Percentiles rank a stretch among this genome's conserved stretches.
Conservation (phyloP, 2,888 invertebrate genomes). For the Alloscopus bannaensis region DNA sequence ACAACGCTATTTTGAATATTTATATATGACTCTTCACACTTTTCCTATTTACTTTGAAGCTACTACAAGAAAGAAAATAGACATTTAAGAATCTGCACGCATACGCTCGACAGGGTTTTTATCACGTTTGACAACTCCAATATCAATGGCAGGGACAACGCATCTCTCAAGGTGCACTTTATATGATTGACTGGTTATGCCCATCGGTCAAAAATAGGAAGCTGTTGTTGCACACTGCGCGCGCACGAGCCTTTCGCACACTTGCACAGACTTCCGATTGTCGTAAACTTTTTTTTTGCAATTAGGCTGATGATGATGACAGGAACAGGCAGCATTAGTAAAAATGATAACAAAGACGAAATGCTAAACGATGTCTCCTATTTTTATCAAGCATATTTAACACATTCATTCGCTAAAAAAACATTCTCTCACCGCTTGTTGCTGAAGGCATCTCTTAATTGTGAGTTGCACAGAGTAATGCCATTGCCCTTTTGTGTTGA, state of each 20-base stretch:
- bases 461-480: background rate
- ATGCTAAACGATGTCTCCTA: background rate
- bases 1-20: too few relatives aligned
- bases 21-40: too few relatives aligned
- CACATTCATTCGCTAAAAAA: too few relatives aligned
- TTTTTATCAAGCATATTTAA: too few relatives aligned
- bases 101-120: too few relatives aligned
- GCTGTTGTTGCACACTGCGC: background rate
- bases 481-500: background rate
- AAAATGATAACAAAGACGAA: background rate
- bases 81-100: too few relatives aligned
- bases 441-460: background rate
- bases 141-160: constrained; percentile 18
- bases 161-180: too few relatives aligned
- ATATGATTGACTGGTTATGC: background rate
- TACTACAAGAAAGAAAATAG: too few relatives aligned
- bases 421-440: background rate
- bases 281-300: background rate
- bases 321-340: background rate
- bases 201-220: background rate
- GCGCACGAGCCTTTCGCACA: background rate
- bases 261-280: background rate
- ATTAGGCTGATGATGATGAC: background rate
- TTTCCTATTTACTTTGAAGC: too few relatives aligned
- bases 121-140: too few relatives aligned